Percentiles rank a stretch among this genome's conserved stretches.
These are phyloP conservation scores for Gonatopus flavifemur DNA, from an alignment of 1,140 invertebrate genomes.

Conservation along the genomic window DNA sequence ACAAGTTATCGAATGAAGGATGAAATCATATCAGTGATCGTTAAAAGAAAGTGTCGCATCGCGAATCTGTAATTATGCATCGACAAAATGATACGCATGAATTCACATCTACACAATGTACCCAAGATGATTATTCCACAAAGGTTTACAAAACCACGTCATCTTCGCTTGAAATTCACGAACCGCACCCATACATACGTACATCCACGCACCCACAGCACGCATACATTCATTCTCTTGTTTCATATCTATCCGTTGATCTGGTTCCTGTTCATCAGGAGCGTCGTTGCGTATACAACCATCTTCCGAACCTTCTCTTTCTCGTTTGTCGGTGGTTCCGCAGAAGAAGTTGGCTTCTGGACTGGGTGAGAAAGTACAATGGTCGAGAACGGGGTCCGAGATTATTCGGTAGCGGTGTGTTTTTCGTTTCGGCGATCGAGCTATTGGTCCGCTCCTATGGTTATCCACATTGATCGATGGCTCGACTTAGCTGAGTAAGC, in stretches of 20 bases:
- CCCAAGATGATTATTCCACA: too few relatives aligned
- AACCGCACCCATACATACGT: too few relatives aligned
- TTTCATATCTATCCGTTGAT: background rate
- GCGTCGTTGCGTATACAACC: conserved; percentile 16
- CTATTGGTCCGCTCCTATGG: conserved; percentile 27
- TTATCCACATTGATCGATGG: conserved; percentile 43
- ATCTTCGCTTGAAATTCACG: too few relatives aligned
- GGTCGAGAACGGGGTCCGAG: conserved; percentile 29
- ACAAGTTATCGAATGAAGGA: too few relatives aligned
- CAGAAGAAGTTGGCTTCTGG: conserved; percentile 2
- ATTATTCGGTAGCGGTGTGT: conserved; percentile 45
- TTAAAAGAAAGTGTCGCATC: too few relatives aligned
- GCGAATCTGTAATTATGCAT: too few relatives aligned
- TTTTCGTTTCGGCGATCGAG: conserved; percentile 36
- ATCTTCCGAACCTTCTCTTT: conserved; percentile 1
- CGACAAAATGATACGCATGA: too few relatives aligned
- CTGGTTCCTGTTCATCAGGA: background rate
- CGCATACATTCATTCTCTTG: background rate
- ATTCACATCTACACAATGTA: too few relatives aligned
- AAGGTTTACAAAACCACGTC: too few relatives aligned
- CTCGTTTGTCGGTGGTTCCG: conserved; percentile 2
- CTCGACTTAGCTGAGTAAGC: conserved; percentile 48
- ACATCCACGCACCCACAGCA: too few relatives aligned
- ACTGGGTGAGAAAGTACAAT: conserved; percentile 2
- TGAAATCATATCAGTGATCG: too few relatives aligned